Base-by-base conservation (phyloP, 2,797 vertebrate species). In the Halcyon chelicuti region DNA sequence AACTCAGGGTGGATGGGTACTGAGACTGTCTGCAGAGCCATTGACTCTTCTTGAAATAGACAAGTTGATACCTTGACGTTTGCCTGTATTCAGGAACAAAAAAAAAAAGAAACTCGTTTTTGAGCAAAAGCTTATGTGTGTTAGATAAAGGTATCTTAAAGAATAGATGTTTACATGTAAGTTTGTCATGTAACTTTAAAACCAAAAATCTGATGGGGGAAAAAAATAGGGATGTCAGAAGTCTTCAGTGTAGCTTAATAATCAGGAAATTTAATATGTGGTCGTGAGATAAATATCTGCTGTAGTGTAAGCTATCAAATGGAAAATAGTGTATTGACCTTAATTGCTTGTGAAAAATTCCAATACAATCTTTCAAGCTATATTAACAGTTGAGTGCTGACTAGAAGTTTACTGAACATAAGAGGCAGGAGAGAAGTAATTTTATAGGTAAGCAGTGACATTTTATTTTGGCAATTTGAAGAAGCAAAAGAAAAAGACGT, bases 271-370 rank as follows among this genome's bases (percentile, higher is more conserved):
- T 26, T 86, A 57, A 66, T 84, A 61, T 80, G 74, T 70, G 42
- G 17, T 58, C 75, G 55, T 76, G 44, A 92, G 67, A 86, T 88
- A 80, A 77, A 46, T 87, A 79, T 71, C 65, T 93, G 33, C 47
- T 77, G 6, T 67, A 77, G 60, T 60, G 42, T 82, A 85, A 77
- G 29, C 25, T 83, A 44, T 60, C 55, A 57, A 67, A 54, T 77
- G 61, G 44, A n/a, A 92, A 80, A 61, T 80, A 74, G 52, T 67
- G n/a, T 83, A 61, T 40, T 83, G 83, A 46, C 73, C 57, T 78
- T 90, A 94, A 84, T 78, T 90, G 70, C 52, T 71, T 52, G 33
- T 88, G 87, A 93, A 95, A 86, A 93, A 87, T 88, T 39, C 39
- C 29, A 61, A 8, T 77, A 51, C 15, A 4, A 12, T 71, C 15